Conservation (phyloP, 92 coral and sea anemone species). For the Hydrozoanthus gracilis region DNA sequence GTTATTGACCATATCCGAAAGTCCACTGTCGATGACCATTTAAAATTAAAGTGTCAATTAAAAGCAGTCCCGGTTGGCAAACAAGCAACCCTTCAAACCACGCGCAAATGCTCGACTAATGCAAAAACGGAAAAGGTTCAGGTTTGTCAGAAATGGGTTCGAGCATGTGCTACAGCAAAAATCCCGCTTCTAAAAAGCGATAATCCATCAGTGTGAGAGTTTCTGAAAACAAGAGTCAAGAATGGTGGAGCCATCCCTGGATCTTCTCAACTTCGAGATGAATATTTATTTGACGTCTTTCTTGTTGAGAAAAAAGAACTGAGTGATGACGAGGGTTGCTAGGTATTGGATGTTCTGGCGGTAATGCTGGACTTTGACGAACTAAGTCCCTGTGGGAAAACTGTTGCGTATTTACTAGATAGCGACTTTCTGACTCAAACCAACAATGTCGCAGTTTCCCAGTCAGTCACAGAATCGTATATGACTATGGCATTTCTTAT, state of each 20-base stretch:
- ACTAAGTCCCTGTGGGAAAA: constrained; percentile 53
- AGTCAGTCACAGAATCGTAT: constrained; percentile 44
- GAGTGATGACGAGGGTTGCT: constrained; percentile 56
- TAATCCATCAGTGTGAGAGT: constrained; percentile 51
- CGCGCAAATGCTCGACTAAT: constrained; percentile 22
- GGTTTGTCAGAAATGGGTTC: constrained; percentile 59
- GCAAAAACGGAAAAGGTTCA: constrained; percentile 48
- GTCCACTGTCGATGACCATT: constrained; percentile 52
- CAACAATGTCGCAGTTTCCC: constrained; percentile 46
- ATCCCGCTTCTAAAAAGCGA: constrained; percentile 58
- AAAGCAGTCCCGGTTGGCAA: constrained; percentile 38
- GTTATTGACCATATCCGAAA: constrained; percentile 54
- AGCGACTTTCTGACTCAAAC: constrained; percentile 51
- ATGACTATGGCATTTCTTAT: constrained; percentile 41
- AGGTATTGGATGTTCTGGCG: constrained; percentile 54
- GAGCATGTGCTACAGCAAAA: constrained; percentile 59
- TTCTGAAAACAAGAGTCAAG: constrained; percentile 44
- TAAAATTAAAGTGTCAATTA: constrained; percentile 39
- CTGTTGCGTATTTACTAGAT: constrained; percentile 57
- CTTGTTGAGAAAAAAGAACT: constrained; percentile 51
- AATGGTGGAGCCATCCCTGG: constrained; percentile 61
- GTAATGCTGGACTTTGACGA: constrained; percentile 56
- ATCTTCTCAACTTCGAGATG: constrained; percentile 47
- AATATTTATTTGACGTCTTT: constrained; percentile 44
- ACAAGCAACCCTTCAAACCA: constrained; percentile 35